Conservation (phyloP, 92 coral and sea anemone genomes). For the Ricordea florida region DNA sequence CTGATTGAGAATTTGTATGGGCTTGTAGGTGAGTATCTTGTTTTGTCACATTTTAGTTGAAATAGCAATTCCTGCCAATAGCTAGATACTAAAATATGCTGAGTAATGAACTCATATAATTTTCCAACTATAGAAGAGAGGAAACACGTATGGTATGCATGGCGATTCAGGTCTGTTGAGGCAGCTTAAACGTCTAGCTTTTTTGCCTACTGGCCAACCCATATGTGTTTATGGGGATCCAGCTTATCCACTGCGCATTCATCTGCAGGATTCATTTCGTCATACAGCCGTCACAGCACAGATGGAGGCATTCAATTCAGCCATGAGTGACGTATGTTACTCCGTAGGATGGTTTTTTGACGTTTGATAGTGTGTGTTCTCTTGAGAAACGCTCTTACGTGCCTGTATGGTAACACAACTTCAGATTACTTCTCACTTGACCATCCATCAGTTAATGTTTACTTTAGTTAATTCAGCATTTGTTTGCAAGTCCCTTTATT, state of each 20-base stretch:
- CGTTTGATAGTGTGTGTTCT: neutral
- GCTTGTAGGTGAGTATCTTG: too few species aligned
- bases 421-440: conserved; percentile 17
- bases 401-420: conserved; percentile 19
- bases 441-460: conserved; percentile 2
- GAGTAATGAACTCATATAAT: too few species aligned
- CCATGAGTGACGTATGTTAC: neutral
- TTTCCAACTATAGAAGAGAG: neutral
- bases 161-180: conserved; percentile 1
- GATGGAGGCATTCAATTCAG: conserved; percentile 16
- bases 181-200: conserved; percentile 22
- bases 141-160: neutral
- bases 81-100: too few species aligned
- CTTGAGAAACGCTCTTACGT: neutral
- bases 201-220: conserved; percentile 17
- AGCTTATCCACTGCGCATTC: conserved; percentile 23
- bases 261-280: conserved; percentile 13
- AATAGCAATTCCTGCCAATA: too few species aligned
- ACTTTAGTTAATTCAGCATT: conserved; percentile 5
- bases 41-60: too few species aligned
- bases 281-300: conserved; percentile 2
- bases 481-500: too few species aligned
- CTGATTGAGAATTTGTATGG: neutral
- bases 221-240: conserved; percentile 38
- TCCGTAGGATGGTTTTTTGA: neutral